These are phyloP conservation scores for Sphaerodactylus townsendi DNA, from an alignment of 2,113 vertebrate species.

Conservation along the genomic window DNA sequence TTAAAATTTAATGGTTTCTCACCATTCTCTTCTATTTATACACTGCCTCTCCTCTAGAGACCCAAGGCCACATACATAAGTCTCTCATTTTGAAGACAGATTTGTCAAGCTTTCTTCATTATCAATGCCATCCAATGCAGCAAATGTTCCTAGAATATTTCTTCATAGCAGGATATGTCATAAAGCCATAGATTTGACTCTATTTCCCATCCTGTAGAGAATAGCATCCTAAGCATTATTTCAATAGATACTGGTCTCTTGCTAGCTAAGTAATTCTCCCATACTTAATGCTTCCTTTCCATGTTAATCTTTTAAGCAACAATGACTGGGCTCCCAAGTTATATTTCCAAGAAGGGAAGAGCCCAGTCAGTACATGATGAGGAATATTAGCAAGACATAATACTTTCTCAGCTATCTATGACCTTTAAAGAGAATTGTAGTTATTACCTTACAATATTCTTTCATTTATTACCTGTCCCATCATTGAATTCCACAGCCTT, in stretches of 20 bases:
- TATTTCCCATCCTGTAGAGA: constrained; percentile 17
- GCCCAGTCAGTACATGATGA: constrained; percentile 65
- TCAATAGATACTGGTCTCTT: constrained; percentile 7
- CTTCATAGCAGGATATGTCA: neutral
- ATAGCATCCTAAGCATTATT: constrained; percentile 3
- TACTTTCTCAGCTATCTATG: constrained; percentile 75
- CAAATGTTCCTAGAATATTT: neutral
- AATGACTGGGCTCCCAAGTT: constrained; percentile 34
- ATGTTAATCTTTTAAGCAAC: constrained; percentile 48
- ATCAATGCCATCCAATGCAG: neutral
- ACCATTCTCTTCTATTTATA: neutral
- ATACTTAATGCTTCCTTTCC: constrained; percentile 25
- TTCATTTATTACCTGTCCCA: constrained; percentile 69
- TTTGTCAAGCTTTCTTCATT: neutral
- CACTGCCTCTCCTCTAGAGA: too few relatives aligned
- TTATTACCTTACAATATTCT: constrained; percentile 71
- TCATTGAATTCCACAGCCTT: constrained; percentile 59
- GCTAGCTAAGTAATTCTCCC: constrained; percentile 44
- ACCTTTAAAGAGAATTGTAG: constrained; percentile 83
- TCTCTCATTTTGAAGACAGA: too few relatives aligned
- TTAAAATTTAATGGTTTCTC: neutral
- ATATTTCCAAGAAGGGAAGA: constrained; percentile 58
- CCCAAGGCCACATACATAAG: too few relatives aligned
- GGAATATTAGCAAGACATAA: constrained; percentile 71
- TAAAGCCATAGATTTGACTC: constrained; percentile 15